These are phyloP conservation scores for Semnornis frantzii DNA, from an alignment of 2,113 vertebrate genomes.

Conservation along the genomic window DNA sequence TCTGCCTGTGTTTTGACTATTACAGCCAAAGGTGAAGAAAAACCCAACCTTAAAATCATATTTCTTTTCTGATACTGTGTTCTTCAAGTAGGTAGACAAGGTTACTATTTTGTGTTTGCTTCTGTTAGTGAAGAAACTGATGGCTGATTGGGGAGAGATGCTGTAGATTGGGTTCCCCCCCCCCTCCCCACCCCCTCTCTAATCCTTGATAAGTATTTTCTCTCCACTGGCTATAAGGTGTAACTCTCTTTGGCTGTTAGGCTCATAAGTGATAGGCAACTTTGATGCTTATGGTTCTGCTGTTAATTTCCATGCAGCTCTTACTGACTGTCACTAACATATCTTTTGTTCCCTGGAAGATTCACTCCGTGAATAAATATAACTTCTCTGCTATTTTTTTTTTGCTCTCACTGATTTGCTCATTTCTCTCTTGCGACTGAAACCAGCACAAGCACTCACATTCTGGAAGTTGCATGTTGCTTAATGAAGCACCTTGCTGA, in stretches of 20 bases:
- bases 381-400: conserved; percentile 51
- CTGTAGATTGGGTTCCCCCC: background rate
- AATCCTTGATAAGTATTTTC: background rate
- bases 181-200: too few relatives aligned
- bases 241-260: background rate
- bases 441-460: background rate
- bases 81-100: background rate
- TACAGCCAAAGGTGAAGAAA: background rate
- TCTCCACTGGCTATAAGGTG: background rate
- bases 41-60: background rate
- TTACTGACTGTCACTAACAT: conserved; percentile 37
- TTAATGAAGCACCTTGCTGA: conserved; percentile 66
- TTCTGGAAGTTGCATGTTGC: background rate
- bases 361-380: conserved; percentile 47
- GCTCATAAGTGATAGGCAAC: background rate
- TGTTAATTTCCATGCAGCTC: conserved; percentile 37
- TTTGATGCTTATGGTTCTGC: conserved; percentile 26
- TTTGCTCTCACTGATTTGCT: conserved; percentile 36
- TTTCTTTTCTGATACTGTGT: background rate
- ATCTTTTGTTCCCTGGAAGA: conserved; percentile 60
- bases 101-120: background rate
- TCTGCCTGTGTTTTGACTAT: background rate
- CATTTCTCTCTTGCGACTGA: conserved; percentile 21
- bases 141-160: accelerated
- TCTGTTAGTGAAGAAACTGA: background rate